phyloP scores from a whole-genome alignment of 2,888 invertebrate genomes.

The Caenorhabditis sulstoni region DNA sequence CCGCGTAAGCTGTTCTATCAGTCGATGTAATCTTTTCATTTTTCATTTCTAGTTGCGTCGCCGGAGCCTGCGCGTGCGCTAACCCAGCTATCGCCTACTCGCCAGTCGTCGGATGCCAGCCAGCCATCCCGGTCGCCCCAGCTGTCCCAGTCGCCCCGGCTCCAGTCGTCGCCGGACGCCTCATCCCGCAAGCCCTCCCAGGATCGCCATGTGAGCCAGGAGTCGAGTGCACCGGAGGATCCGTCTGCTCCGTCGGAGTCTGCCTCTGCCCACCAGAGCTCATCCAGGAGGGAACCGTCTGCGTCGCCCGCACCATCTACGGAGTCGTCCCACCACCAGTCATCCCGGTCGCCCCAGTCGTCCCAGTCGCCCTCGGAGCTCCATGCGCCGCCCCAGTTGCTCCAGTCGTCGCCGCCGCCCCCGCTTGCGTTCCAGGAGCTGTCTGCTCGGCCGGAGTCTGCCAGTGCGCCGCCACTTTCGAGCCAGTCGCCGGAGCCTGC shows the following conservation, averaged over 20 bases:
- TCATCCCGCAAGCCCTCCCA: slow-evolving; percentile 76
- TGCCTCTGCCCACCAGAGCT: slow-evolving; percentile 80
- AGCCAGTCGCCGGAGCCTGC: slow-evolving; percentile 69
- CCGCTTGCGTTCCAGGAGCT: slow-evolving; percentile 71
- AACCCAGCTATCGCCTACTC: slow-evolving; percentile 72
- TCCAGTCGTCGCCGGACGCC: slow-evolving; percentile 77
- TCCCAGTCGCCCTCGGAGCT: slow-evolving; percentile 68
- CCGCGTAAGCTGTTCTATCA: background rate
- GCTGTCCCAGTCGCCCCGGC: slow-evolving; percentile 65
- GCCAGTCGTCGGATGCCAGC: slow-evolving; percentile 61
- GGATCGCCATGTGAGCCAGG: slow-evolving; percentile 79
- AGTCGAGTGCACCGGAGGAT: slow-evolving; percentile 80
- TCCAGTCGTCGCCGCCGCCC: slow-evolving; percentile 58
- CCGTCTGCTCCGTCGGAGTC: slow-evolving; percentile 79
- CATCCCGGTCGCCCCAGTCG: slow-evolving; percentile 64
- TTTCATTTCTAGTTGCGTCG: slow-evolving; percentile 60
- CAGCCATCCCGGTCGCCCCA: slow-evolving; percentile 57
- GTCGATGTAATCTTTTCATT: no score
- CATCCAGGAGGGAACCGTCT: slow-evolving; percentile 80
- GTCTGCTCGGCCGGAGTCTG: slow-evolving; percentile 73
- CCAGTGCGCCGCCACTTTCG: slow-evolving; percentile 69
- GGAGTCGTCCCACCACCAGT: slow-evolving; percentile 76
- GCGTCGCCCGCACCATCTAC: slow-evolving; percentile 79
- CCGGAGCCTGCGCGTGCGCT: slow-evolving; percentile 74
- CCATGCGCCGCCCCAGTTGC: slow-evolving; percentile 63